phyloP scores from a whole-genome alignment of 1,140 invertebrate genomes.

The Gerris buenoi region DNA sequence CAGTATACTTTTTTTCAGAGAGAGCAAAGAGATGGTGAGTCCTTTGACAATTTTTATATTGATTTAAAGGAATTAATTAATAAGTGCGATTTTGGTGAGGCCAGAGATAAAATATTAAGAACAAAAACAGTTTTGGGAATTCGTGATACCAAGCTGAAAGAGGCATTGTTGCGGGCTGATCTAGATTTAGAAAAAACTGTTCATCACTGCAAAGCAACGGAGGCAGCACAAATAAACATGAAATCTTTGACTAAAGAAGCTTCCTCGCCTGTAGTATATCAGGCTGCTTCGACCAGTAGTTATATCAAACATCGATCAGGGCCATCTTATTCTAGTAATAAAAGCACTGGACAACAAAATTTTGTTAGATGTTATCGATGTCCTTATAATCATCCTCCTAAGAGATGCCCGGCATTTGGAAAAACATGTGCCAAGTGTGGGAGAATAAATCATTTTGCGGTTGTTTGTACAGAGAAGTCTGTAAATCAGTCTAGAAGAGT shows the following conservation, averaged over 20 bases:
- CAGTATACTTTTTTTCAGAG: not conserved
- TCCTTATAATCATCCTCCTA: too few relatives aligned
- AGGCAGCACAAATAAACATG: not conserved
- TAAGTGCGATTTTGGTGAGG: not conserved
- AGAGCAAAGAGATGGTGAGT: not conserved
- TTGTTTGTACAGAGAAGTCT: not conserved
- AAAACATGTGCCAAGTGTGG: not conserved
- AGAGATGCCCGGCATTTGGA: not conserved
- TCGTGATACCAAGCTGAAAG: not conserved
- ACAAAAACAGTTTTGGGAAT: not conserved
- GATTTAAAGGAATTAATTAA: not conserved
- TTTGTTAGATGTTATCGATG: too few relatives aligned
- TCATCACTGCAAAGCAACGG: not conserved
- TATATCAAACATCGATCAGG: too few relatives aligned
- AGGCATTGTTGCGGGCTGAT: not conserved
- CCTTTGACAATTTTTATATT: not conserved
- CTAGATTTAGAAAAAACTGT: not conserved
- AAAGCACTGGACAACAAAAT: too few relatives aligned
- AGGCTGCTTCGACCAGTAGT: too few relatives aligned
- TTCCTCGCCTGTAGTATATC: not conserved
- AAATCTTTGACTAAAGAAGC: not conserved
- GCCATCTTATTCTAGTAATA: not conserved
- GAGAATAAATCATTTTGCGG: not conserved
- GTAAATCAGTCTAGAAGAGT: not conserved
- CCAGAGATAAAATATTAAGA: not conserved